phyloP scores from a whole-genome alignment of 2,888 invertebrate genomes.

The Mythimna pallens region DNA sequence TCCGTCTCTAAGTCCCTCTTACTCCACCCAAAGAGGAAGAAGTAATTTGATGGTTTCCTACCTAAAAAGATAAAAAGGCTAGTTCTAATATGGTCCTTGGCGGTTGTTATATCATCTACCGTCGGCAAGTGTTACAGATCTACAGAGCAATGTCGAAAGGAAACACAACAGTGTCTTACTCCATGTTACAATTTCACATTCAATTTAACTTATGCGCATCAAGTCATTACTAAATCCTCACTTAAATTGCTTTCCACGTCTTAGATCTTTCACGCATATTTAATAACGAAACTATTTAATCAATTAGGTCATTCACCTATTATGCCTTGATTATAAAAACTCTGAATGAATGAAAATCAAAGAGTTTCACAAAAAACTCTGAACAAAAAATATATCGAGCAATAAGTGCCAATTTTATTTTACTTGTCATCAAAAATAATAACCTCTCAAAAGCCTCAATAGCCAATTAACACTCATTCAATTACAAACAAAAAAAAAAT shows the following conservation, averaged over 20 bases:
- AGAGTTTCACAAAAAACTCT: background rate
- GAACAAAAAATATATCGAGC: background rate
- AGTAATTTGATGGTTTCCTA: too few relatives aligned
- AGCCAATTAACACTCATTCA: constrained; percentile 35
- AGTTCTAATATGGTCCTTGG: too few relatives aligned
- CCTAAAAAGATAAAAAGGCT: too few relatives aligned
- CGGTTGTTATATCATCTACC: too few relatives aligned
- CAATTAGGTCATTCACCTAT: background rate
- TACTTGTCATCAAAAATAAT: background rate
- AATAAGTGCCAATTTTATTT: constrained; percentile 1
- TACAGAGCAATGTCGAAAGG: too few relatives aligned
- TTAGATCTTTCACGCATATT: background rate
- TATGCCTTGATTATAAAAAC: background rate
- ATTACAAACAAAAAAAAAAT: constrained; percentile 16
- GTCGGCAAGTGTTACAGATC: too few relatives aligned
- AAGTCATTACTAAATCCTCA: background rate
- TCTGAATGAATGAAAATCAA: background rate
- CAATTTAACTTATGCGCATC: background rate
- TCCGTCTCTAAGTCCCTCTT: too few relatives aligned
- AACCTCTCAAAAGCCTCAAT: constrained; percentile 5
- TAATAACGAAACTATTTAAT: background rate
- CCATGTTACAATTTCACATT: too few relatives aligned
- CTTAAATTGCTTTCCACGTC: background rate
- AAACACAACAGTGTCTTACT: too few relatives aligned
- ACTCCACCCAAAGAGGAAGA: too few relatives aligned